phyloP scores from a whole-genome alignment of 1,140 invertebrate species.

The Drosophila cardini region DNA sequence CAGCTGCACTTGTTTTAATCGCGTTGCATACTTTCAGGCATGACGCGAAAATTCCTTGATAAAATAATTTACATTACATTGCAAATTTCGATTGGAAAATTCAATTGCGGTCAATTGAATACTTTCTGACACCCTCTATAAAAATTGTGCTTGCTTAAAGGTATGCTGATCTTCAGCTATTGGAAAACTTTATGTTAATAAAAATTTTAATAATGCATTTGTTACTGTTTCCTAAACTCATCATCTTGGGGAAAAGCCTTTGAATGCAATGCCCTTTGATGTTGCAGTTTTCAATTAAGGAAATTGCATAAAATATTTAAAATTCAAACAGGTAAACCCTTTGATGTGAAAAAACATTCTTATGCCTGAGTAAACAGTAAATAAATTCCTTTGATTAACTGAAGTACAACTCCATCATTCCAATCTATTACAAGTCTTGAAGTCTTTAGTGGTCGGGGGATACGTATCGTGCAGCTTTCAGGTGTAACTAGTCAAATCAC shows the following conservation, averaged over 20 bases:
- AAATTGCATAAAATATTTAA: conserved; percentile 57
- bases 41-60: conserved; percentile 42
- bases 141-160: too few species aligned
- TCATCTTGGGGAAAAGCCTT: background rate
- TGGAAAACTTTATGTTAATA: too few species aligned
- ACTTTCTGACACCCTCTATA: background rate
- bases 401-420: background rate
- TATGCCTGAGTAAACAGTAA: conserved; percentile 19
- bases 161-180: too few species aligned
- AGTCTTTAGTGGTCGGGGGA: background rate
- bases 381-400: conserved; percentile 22
- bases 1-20: conserved; percentile 57
- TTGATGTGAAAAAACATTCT: conserved; percentile 1
- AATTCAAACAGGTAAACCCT: conserved; percentile 8
- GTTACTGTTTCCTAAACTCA: too few species aligned
- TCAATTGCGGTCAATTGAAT: conserved; percentile 23
- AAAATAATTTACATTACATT: conserved; percentile 31
- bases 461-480: conserved; percentile 36
- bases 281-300: conserved; percentile 68
- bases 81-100: conserved; percentile 49
- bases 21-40: conserved; percentile 74
- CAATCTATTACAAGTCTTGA: background rate
- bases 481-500: conserved; percentile 60
- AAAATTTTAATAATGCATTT: too few species aligned
- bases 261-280: conserved; percentile 48